These are phyloP conservation scores for Pipistrellus kuhlii DNA, from an alignment of 2,797 vertebrate species.

Conservation along the genomic window DNA sequence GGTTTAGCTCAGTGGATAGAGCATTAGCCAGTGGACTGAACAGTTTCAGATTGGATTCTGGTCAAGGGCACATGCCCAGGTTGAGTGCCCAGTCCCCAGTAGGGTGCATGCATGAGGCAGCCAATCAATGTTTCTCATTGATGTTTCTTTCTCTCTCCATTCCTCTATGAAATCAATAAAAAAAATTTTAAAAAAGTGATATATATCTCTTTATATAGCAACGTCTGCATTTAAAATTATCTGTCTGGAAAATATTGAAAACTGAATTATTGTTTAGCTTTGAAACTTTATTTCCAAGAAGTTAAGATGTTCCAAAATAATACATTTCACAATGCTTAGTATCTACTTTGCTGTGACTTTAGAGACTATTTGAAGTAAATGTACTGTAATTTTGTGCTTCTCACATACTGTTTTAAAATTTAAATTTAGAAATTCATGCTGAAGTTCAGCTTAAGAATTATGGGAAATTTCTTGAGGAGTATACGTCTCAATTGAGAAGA, in stretches of 20 bases:
- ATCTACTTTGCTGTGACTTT: constrained; percentile 26
- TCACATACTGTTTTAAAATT: constrained; percentile 77
- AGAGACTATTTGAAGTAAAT: constrained; percentile 59
- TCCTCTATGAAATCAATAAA: no score
- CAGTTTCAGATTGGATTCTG: no score
- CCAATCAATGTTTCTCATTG: no score
- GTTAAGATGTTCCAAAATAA: not conserved
- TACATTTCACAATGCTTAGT: constrained; percentile 6
- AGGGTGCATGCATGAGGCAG: no score
- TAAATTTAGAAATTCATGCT: constrained; percentile 95
- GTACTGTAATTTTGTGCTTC: constrained; percentile 44
- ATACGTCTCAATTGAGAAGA: constrained; percentile 95
- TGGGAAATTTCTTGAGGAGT: constrained; percentile 96
- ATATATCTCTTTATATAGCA: not conserved
- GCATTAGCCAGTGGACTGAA: no score
- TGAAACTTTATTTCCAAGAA: constrained; percentile 61
- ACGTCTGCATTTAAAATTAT: constrained; percentile 36
- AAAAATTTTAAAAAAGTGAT: no score
- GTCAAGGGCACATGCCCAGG: no score
- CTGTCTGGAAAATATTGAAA: constrained; percentile 24
- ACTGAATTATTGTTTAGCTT: constrained; percentile 58
- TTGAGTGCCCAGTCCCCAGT: no score
- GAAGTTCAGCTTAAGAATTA: constrained; percentile 99
- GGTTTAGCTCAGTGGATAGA: no score
- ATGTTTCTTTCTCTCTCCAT: no score